phyloP scores from a whole-genome alignment of 1,140 invertebrate genomes.

The Pollicipes pollicipes region DNA sequence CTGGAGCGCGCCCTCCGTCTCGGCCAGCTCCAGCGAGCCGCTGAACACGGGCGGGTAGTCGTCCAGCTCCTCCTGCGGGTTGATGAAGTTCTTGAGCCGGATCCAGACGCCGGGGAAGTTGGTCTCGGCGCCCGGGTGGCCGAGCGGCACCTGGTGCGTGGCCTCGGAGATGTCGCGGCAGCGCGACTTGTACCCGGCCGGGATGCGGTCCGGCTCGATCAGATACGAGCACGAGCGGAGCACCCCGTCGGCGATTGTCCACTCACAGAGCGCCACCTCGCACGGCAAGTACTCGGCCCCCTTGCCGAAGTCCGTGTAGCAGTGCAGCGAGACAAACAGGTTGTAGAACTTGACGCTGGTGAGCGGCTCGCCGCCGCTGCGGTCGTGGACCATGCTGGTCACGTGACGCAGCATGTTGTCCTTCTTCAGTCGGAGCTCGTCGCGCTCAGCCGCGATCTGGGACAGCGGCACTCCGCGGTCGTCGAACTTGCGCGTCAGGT shows the following conservation, averaged over 20 bases:
- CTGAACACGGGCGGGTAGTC: not conserved
- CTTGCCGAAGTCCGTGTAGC: not conserved
- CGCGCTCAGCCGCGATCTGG: not conserved
- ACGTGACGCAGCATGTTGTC: not conserved
- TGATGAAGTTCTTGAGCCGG: not conserved
- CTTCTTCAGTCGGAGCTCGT: not conserved
- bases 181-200: not conserved
- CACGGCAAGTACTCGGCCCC: not conserved
- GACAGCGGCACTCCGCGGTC: constrained; percentile 3
- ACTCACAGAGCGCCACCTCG: not conserved
- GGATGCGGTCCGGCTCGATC: not conserved
- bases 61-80: not conserved
- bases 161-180: not conserved
- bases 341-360: constrained; percentile 3
- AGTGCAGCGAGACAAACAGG: not conserved
- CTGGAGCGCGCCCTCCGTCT: not conserved
- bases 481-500: constrained; percentile 6
- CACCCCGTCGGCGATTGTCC: constrained; percentile 3
- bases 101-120: not conserved
- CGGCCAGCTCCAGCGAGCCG: not conserved
- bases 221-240: not conserved
- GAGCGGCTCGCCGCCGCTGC: not conserved
- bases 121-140: not conserved
- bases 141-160: not conserved
- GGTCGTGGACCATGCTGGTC: not conserved